Conservation (phyloP, 2,888 invertebrate genomes). For the Euzophera pinguis region DNA sequence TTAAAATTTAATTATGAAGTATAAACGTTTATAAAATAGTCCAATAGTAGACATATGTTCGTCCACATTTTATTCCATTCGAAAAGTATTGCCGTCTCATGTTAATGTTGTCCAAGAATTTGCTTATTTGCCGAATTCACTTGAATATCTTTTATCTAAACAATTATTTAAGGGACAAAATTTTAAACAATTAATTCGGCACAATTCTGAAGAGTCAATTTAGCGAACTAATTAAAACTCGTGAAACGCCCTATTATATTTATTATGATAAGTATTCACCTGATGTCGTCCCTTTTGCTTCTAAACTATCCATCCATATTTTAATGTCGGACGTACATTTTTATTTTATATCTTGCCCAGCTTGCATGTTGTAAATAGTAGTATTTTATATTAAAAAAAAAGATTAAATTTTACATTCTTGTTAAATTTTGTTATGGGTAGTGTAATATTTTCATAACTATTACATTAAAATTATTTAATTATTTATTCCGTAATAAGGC, state of each 20-base stretch:
- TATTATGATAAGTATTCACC: constrained; percentile 33
- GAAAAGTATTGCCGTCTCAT: constrained; percentile 70
- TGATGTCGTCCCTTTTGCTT: constrained; percentile 65
- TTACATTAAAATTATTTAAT: constrained; percentile 38
- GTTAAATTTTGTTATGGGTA: constrained; percentile 72
- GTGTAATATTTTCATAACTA: constrained; percentile 57
- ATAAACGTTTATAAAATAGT: constrained; percentile 65
- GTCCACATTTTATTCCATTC: constrained; percentile 73
- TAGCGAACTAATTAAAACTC: constrained; percentile 35
- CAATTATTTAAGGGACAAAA: constrained; percentile 11
- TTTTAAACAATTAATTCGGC: constrained; percentile 14
- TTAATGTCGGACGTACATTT: constrained; percentile 59
- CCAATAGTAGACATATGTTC: constrained; percentile 72
- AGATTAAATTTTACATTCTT: constrained; percentile 60
- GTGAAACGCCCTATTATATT: constrained; percentile 40
- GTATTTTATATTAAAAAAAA: constrained; percentile 45
- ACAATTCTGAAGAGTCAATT: constrained; percentile 55
- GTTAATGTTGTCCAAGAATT: constrained; percentile 65
- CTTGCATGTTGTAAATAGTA: constrained; percentile 73
- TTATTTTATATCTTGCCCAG: constrained; percentile 66
- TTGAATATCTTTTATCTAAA: constrained; percentile 37
- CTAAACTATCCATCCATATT: constrained; percentile 68
- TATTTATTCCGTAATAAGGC: constrained; percentile 36
- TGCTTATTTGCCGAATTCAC: constrained; percentile 50
- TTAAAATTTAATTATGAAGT: constrained; percentile 52